phyloP scores from a whole-genome alignment of 2,113 vertebrate species.

The Poeciliopsis turrubarensis region DNA sequence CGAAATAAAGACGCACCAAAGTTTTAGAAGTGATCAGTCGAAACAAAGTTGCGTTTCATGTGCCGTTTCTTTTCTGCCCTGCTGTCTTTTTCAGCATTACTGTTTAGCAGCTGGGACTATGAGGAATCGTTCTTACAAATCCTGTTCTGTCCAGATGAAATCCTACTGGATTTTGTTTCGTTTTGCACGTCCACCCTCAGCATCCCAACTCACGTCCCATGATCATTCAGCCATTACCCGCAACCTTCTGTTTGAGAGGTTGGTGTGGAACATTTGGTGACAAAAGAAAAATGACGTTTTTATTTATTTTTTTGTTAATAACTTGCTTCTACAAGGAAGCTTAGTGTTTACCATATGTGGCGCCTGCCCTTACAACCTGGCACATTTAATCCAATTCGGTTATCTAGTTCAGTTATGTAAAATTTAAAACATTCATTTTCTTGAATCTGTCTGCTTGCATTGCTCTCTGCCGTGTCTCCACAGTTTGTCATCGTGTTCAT shows the following conservation, averaged over 20 bases:
- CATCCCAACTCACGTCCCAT: conserved; percentile 7
- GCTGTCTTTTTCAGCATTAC: no score
- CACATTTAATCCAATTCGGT: conserved; percentile 22
- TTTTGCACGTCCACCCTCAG: no score
- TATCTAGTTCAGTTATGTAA: conserved; percentile 1
- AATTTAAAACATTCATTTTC: not conserved
- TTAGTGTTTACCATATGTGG: conserved; percentile 5
- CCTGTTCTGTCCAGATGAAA: no score
- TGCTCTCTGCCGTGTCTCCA: not conserved
- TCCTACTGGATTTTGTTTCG: no score
- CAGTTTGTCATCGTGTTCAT: conserved; percentile 17
- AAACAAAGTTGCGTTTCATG: no score
- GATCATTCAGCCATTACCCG: conserved; percentile 18
- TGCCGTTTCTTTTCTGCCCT: no score
- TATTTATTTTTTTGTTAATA: conserved; percentile 2
- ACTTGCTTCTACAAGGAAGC: not conserved
- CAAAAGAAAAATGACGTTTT: not conserved
- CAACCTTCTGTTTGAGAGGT: not conserved
- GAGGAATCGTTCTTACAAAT: no score
- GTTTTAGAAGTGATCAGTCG: no score
- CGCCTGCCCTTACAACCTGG: conserved; percentile 21
- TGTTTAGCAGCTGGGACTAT: no score
- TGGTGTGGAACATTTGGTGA: not conserved
- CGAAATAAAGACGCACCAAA: not conserved
- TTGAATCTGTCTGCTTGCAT: conserved; percentile 34